Percentiles rank a stretch among this genome's conserved stretches.
phyloP scores from a whole-genome alignment of 2,113 vertebrate species.

The Calyptommatus sinebrachiatus region DNA sequence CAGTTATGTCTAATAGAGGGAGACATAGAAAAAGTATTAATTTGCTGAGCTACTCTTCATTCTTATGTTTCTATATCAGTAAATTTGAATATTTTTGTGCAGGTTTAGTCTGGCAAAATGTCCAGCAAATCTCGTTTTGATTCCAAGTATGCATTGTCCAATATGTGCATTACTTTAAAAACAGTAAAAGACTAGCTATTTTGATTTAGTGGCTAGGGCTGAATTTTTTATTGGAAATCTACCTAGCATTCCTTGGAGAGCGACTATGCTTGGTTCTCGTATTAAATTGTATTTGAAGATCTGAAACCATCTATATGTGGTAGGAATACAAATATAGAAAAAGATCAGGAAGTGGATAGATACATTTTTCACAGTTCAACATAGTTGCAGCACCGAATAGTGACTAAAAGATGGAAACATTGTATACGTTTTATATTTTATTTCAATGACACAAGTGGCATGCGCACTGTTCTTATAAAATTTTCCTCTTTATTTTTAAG shows the following conservation, averaged over 20 bases:
- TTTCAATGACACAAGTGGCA: neutral
- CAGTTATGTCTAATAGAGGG: neutral
- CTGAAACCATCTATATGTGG: too few species aligned
- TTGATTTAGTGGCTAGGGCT: neutral
- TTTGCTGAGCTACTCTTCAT: neutral
- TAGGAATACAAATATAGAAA: too few species aligned
- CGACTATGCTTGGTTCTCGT: neutral
- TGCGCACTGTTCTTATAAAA: neutral
- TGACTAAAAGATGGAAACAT: neutral
- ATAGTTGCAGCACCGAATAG: neutral
- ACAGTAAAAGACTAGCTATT: neutral
- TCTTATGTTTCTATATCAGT: neutral
- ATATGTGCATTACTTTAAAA: neutral
- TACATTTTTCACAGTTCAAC: neutral
- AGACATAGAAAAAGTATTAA: neutral
- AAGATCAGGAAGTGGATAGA: too few species aligned
- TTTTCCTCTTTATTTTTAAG: conserved; percentile 66
- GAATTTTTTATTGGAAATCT: neutral
- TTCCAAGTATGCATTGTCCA: neutral
- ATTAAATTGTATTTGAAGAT: too few species aligned
- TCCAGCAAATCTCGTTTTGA: neutral
- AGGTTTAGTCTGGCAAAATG: neutral
- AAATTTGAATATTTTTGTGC: neutral
- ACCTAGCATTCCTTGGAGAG: neutral
- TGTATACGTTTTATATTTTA: neutral